Evolutionary conservation across 2,888 invertebrate genomes (phyloP).

Genomic region (Parthenolecanium corni): DNA sequence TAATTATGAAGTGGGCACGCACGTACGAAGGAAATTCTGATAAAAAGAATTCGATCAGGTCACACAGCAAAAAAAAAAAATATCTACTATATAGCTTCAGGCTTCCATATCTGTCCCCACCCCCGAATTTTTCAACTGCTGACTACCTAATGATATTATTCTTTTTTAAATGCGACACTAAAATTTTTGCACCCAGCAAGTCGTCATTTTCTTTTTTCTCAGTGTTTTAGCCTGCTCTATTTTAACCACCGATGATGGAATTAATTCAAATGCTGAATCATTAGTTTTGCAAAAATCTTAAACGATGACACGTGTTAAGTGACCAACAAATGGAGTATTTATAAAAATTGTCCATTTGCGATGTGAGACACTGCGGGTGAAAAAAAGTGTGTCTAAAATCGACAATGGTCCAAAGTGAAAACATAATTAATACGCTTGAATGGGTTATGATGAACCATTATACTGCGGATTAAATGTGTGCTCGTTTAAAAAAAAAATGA

Average conservation of each 20-base stretch:
- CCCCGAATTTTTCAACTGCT: slow-evolving; percentile 6
- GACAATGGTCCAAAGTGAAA: not conserved
- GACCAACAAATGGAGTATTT: too few species aligned
- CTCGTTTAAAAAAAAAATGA: not conserved
- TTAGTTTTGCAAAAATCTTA: not conserved
- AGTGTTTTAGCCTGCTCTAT: not conserved
- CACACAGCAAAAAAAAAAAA: slow-evolving; percentile 16
- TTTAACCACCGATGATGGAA: not conserved
- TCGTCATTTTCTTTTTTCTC: slow-evolving; percentile 1
- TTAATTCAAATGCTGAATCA: slow-evolving; percentile 4
- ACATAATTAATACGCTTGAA: slow-evolving; percentile 11
- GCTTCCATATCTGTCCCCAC: not conserved
- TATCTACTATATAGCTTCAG: not conserved
- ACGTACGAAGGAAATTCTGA: slow-evolving; percentile 24
- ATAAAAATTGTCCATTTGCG: too few species aligned
- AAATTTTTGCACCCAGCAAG: too few species aligned
- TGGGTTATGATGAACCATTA: not conserved
- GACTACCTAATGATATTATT: too few species aligned
- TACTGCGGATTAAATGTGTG: not conserved
- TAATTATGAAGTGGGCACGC: slow-evolving; percentile 20
- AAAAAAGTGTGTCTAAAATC: not conserved
- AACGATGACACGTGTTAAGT: slow-evolving; percentile 11
- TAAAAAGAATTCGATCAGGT: slow-evolving; percentile 25
- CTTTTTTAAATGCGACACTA: too few species aligned
- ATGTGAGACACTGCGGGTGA: not conserved